Conservation (phyloP, 2,797 vertebrate genomes). For the Pristis pectinata region DNA sequence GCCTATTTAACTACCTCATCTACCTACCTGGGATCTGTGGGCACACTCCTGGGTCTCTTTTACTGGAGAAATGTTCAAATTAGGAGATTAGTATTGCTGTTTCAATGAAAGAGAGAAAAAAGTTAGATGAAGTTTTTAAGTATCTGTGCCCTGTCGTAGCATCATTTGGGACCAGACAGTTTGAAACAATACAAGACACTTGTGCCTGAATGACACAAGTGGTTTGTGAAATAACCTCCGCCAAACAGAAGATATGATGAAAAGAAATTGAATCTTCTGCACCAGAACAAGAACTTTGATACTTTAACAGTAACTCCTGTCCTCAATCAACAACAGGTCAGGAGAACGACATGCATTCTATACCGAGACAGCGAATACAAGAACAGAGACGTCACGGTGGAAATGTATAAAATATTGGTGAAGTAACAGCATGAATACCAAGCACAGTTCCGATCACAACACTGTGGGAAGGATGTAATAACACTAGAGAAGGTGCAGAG, state of each 20-base stretch:
- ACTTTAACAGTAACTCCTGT: neutral
- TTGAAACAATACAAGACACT: neutral
- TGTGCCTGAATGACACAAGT: neutral
- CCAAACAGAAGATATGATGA: neutral
- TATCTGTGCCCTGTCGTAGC: neutral
- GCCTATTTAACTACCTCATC: no score
- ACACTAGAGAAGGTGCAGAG: no score
- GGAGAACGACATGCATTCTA: neutral
- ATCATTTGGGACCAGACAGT: neutral
- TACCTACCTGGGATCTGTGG: no score
- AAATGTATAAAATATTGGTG: no score
- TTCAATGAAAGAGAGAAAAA: neutral
- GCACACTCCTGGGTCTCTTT: no score
- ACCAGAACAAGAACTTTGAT: neutral
- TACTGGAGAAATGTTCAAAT: no score
- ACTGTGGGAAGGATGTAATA: no score
- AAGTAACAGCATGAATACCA: no score
- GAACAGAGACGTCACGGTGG: neutral
- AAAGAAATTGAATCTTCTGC: neutral
- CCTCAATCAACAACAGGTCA: neutral
- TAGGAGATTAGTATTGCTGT: no score
- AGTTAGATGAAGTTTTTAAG: neutral
- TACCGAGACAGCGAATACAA: neutral
- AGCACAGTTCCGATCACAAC: no score
- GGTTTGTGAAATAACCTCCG: neutral